phyloP scores from a whole-genome alignment of 2,888 invertebrate species.

The Dryomyza anilis region DNA sequence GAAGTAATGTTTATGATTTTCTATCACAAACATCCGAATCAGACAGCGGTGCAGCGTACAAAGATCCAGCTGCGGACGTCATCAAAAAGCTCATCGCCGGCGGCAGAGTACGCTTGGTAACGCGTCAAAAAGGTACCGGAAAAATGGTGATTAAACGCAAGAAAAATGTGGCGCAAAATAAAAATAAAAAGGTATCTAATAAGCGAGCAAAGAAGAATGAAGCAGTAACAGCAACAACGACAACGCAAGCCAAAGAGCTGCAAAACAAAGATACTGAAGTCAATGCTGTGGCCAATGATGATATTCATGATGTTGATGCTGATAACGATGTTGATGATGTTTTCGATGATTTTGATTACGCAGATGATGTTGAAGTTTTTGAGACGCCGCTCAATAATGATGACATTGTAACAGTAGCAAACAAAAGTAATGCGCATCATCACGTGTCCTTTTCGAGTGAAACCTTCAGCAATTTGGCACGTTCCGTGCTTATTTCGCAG shows the following conservation, averaged over 20 bases:
- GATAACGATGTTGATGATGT: slow-evolving; percentile 1
- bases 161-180: slow-evolving; percentile 8
- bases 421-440: too few species aligned
- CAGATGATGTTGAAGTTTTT: background rate
- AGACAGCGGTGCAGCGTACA: too few species aligned
- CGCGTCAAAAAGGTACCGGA: slow-evolving; percentile 62
- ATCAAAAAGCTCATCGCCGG: slow-evolving; percentile 61
- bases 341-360: slow-evolving; percentile 18
- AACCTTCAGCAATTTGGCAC: slow-evolving; percentile 49
- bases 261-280: too few species aligned
- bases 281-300: too few species aligned
- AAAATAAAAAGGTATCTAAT: slow-evolving; percentile 8
- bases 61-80: slow-evolving; percentile 52
- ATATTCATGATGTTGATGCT: slow-evolving; percentile 6
- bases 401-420: too few species aligned
- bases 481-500: slow-evolving; percentile 47
- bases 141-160: slow-evolving; percentile 34
- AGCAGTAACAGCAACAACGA: too few species aligned
- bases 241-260: background rate
- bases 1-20: slow-evolving; percentile 50
- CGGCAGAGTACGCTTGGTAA: slow-evolving; percentile 64
- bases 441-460: slow-evolving; percentile 26
- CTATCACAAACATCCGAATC: slow-evolving; percentile 49
- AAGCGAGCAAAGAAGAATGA: background rate
- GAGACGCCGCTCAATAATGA: background rate